Percentiles rank a stretch among this genome's conserved stretches.
Conservation (phyloP, 2,797 vertebrate species). For the Phalloptychus januarius region DNA sequence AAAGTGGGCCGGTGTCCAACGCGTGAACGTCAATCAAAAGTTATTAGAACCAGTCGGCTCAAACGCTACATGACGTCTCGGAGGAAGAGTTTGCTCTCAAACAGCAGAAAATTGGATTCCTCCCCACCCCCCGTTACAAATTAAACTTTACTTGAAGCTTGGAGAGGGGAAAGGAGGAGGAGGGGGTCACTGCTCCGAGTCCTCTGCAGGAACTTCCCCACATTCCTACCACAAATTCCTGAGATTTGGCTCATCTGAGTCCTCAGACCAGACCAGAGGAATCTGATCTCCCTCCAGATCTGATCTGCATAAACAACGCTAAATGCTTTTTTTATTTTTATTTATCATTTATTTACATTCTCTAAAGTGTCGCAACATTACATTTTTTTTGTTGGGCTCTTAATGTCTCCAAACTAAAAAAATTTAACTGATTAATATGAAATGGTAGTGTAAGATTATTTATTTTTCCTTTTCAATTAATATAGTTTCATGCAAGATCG, state of each 20-base stretch:
- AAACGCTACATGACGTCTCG: not conserved
- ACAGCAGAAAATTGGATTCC: not conserved
- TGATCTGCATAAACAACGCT: not conserved
- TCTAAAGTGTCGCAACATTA: not conserved
- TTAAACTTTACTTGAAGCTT: not conserved
- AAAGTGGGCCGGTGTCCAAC: not conserved
- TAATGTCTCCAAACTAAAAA: not conserved
- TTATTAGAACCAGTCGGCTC: not conserved
- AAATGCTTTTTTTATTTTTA: not conserved
- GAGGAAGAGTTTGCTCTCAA: not conserved
- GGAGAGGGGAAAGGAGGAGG: not conserved
- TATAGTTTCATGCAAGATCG: no score
- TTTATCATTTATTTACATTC: not conserved
- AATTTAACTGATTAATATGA: not conserved
- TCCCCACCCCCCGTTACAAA: not conserved
- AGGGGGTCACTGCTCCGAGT: conserved; percentile 3
- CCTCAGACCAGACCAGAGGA: conserved; percentile 31
- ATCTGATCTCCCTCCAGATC: conserved; percentile 9
- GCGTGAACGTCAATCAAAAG: not conserved
- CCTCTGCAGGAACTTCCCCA: conserved; percentile 35
- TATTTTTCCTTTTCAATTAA: no score
- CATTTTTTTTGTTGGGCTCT: not conserved
- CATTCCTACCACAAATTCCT: conserved; percentile 58
- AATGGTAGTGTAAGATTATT: no score
- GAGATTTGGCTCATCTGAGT: conserved; percentile 30